Percentiles rank a stretch among this genome's conserved stretches.
phyloP scores from a whole-genome alignment of 92 coral and sea anemone species.

The Umimayanthus kanabou region DNA sequence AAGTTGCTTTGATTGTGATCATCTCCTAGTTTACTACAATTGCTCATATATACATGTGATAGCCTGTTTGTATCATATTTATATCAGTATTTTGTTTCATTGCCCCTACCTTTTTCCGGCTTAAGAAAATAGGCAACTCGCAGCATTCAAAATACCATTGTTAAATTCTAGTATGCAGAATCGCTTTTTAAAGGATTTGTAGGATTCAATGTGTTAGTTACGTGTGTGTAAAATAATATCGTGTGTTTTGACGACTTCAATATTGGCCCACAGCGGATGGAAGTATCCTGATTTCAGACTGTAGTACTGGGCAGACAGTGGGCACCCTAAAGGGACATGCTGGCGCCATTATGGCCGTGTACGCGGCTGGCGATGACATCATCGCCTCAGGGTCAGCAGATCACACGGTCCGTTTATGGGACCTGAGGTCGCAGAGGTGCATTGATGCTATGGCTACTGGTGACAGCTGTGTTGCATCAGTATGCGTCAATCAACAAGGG shows the following conservation, averaged over 20 bases:
- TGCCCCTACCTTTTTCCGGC: too few species aligned
- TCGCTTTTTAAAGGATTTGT: not conserved
- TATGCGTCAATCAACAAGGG: conserved; percentile 79
- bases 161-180: not conserved
- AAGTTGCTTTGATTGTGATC: too few species aligned
- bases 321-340: conserved; percentile 89
- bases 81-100: too few species aligned
- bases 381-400: conserved; percentile 97
- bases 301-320: conserved; percentile 87
- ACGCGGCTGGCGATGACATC: conserved; percentile 88
- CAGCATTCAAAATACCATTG: too few species aligned
- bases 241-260: not conserved
- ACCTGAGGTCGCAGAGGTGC: conserved; percentile 89
- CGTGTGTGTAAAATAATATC: not conserved
- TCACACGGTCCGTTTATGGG: conserved; percentile 96
- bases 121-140: too few species aligned
- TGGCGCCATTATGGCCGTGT: conserved; percentile 88
- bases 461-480: conserved; percentile 93
- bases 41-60: too few species aligned
- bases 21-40: too few species aligned
- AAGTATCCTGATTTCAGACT: conserved; percentile 83
- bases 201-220: not conserved
- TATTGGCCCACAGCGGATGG: conserved; percentile 72
- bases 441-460: conserved; percentile 91
- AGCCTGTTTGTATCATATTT: too few species aligned